A percentile compares a stretch with the other conserved stretches of the same genome.
Conservation (phyloP, 2,113 vertebrate genomes). For the Dissostichus mawsoni region DNA sequence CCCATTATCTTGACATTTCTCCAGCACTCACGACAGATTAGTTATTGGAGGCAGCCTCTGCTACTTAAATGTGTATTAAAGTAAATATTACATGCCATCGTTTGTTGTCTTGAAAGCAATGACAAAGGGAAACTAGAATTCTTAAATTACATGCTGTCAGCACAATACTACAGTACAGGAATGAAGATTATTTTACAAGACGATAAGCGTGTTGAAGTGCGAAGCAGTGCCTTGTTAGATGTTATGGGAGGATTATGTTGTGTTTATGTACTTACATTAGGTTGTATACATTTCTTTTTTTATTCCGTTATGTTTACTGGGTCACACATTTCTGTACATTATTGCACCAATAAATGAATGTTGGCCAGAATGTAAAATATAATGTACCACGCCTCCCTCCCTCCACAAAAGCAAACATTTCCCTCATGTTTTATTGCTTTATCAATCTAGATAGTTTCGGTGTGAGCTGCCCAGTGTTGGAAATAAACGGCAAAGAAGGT, state of each 20-base stretch:
- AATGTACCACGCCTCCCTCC: no score
- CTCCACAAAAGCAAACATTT: no score
- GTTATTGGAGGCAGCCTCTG: background rate
- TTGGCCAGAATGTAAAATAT: no score
- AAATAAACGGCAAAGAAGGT: no score
- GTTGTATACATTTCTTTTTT: background rate
- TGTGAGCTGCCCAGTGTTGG: no score
- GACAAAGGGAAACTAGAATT: conserved; percentile 12
- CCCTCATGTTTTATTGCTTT: no score
- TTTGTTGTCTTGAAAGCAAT: conserved; percentile 2
- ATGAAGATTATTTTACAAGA: conserved; percentile 13
- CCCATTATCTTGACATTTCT: background rate
- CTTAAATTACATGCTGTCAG: conserved; percentile 36
- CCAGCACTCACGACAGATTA: background rate
- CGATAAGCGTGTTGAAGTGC: background rate
- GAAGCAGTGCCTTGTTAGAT: background rate
- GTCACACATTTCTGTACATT: background rate
- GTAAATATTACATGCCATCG: background rate
- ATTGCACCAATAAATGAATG: background rate
- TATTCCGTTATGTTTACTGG: background rate
- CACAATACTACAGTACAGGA: conserved; percentile 1
- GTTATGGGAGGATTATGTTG: background rate
- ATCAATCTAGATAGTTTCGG: no score
- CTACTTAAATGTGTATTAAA: background rate
- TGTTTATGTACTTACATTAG: background rate